phyloP scores from a whole-genome alignment of 2,797 vertebrate species.

The Spatula clypeata region DNA sequence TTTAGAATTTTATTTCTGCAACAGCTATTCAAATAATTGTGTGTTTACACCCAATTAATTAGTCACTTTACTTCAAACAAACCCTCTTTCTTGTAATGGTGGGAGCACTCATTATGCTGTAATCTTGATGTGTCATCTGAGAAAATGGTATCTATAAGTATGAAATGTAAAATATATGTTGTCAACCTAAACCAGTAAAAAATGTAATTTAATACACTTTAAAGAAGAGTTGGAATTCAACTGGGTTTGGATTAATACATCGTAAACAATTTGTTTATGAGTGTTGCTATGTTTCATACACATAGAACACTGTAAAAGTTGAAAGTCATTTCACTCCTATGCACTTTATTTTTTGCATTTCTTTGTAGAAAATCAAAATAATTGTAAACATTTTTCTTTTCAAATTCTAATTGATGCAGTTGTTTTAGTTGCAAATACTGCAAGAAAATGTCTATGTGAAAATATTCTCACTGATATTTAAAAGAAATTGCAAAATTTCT shows the following conservation, averaged over 20 bases:
- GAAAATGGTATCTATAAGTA: background rate
- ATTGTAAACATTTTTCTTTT: background rate
- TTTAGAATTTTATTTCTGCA: conserved; percentile 9
- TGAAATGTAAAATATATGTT: background rate
- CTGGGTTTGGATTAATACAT: background rate
- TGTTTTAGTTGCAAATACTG: conserved; percentile 20
- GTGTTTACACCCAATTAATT: conserved; percentile 2
- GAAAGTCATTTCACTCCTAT: conserved; percentile 39
- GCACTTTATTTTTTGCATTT: conserved; percentile 53
- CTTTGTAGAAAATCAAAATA: conserved; percentile 19
- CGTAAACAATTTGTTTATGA: background rate
- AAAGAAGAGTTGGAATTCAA: conserved; percentile 12
- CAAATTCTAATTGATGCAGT: background rate
- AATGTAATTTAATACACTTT: background rate
- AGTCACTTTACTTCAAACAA: background rate
- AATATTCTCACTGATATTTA: background rate
- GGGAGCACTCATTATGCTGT: background rate
- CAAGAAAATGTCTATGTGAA: background rate
- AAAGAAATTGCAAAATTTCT: background rate
- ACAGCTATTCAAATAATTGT: background rate
- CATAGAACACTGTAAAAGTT: background rate
- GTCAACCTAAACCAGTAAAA: background rate
- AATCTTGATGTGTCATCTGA: background rate
- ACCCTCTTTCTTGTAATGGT: background rate
- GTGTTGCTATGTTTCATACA: background rate